These are phyloP conservation scores for Ceuthmochares aereus DNA, from an alignment of 2,113 vertebrate genomes.

Conservation along the genomic window DNA sequence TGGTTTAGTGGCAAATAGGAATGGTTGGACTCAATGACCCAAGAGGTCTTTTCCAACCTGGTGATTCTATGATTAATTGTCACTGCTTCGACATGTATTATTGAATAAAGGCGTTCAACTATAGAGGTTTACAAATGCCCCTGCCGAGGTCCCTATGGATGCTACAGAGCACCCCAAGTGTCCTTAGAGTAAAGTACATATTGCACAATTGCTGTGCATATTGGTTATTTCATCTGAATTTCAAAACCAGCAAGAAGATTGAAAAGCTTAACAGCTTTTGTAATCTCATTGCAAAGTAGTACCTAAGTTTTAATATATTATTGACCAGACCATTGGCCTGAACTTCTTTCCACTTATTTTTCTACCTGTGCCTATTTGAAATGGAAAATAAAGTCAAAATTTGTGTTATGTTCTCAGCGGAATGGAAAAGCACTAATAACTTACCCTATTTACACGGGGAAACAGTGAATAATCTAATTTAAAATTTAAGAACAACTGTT, in stretches of 20 bases:
- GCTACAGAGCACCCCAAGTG: background rate
- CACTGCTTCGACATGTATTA: background rate
- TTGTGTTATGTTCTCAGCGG: background rate
- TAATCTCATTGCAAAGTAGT: background rate
- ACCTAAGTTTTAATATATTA: background rate
- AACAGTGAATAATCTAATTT: slow-evolving; percentile 22
- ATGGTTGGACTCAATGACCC: too few species aligned
- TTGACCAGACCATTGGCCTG: background rate
- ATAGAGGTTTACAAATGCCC: background rate
- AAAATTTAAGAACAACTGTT: slow-evolving; percentile 26
- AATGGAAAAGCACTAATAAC: background rate
- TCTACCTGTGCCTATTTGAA: background rate
- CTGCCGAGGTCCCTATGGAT: background rate
- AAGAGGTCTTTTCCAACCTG: too few species aligned
- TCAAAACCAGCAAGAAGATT: background rate
- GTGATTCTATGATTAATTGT: background rate
- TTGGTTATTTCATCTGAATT: background rate
- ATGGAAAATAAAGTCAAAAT: background rate
- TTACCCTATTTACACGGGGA: background rate
- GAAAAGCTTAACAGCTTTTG: background rate
- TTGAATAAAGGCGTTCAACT: background rate
- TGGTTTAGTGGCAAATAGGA: too few species aligned
- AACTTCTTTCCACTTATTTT: background rate
- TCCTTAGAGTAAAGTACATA: background rate
- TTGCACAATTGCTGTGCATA: too few species aligned